phyloP scores from a whole-genome alignment of 1,140 invertebrate genomes.

The Zaprionus tsacasi region DNA sequence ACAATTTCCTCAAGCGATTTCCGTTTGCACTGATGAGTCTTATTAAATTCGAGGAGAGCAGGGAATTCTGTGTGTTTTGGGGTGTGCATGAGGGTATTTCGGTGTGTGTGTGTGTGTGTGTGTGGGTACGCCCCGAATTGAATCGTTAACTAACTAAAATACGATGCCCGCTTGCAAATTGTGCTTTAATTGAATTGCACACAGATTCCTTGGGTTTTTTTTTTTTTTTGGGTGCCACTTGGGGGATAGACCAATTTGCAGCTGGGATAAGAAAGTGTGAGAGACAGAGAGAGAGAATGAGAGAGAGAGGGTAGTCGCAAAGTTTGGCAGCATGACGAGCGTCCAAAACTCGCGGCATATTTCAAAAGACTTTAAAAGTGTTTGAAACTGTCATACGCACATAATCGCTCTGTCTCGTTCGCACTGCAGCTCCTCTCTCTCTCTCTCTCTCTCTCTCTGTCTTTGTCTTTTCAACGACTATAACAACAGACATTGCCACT shows the following conservation, averaged over 20 bases:
- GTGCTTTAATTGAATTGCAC: slow-evolving; percentile 80
- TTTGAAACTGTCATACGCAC: slow-evolving; percentile 77
- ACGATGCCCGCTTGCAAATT: slow-evolving; percentile 75
- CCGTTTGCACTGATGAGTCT: slow-evolving; percentile 80
- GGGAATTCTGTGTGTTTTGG: not conserved
- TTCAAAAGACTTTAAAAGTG: slow-evolving; percentile 69
- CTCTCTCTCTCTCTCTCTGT: not conserved
- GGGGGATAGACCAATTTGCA: slow-evolving; percentile 25
- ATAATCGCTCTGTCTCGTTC: slow-evolving; percentile 24
- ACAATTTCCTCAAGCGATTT: slow-evolving; percentile 83
- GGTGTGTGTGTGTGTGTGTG: not conserved
- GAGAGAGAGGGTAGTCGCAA: not conserved
- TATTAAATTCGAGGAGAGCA: slow-evolving; percentile 66
- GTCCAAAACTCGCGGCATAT: slow-evolving; percentile 49
- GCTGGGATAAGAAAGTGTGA: not conserved
- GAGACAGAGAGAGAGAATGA: not conserved
- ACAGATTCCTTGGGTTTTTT: slow-evolving; percentile 54
- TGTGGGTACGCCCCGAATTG: slow-evolving; percentile 12
- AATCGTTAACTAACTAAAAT: slow-evolving; percentile 75
- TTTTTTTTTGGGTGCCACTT: slow-evolving; percentile 8
- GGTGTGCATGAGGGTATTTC: not conserved
- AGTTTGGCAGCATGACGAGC: slow-evolving; percentile 44
- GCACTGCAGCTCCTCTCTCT: not conserved
- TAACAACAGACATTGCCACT: slow-evolving; percentile 61
- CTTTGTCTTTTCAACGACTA: slow-evolving; percentile 10